Evolutionary conservation across 2,888 invertebrate genomes (phyloP).

Genomic region (Eudemis profundana): DNA sequence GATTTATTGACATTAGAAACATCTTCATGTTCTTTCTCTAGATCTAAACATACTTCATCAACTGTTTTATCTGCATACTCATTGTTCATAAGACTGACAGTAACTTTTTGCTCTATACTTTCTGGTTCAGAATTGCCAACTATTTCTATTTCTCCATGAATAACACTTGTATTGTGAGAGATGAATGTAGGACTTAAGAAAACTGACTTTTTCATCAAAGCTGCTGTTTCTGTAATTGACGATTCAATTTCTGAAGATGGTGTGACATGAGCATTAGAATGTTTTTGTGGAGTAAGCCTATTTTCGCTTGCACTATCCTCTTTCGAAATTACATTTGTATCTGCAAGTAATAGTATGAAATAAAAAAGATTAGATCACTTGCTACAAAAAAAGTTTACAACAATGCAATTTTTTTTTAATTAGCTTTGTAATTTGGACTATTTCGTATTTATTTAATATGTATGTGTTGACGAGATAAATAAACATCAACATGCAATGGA

Average conservation of each 20-base stretch:
- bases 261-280: not conserved
- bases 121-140: slow-evolving; percentile 3
- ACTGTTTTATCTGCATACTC: not conserved
- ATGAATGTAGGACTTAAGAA: slow-evolving; percentile 75
- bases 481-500: too few species aligned
- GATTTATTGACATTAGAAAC: slow-evolving; percentile 1
- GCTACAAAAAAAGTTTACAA: too few species aligned
- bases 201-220: slow-evolving; percentile 73
- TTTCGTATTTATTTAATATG: too few species aligned
- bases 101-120: not conserved
- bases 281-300: not conserved
- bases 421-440: not conserved
- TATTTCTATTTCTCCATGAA: slow-evolving; percentile 54
- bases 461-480: too few species aligned
- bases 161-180: slow-evolving; percentile 53
- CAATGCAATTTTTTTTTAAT: too few species aligned
- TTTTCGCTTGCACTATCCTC: not conserved
- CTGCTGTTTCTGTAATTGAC: slow-evolving; percentile 75
- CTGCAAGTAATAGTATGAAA: slow-evolving; percentile 20
- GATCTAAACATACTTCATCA: not conserved
- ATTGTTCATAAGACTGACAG: not conserved
- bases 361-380: not conserved
- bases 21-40: not conserved
- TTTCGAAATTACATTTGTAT: slow-evolving; percentile 8
- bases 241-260: slow-evolving; percentile 51